A percentile compares a stretch with the other conserved stretches of the same genome.
Conservation (phyloP, 1,140 invertebrate species). For the Mercenaria mercenaria region DNA sequence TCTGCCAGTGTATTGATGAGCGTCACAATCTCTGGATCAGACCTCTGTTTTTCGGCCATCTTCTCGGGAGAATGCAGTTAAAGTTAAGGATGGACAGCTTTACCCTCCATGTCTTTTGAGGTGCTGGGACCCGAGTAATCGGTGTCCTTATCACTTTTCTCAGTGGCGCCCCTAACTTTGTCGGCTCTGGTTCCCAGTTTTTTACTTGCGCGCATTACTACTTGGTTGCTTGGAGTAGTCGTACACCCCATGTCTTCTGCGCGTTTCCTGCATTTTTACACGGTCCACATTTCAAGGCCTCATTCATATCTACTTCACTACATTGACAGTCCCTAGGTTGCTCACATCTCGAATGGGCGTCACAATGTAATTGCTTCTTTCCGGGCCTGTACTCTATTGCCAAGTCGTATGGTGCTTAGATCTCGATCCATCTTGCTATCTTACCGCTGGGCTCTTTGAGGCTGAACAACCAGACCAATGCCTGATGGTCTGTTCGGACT, state of each 20-base stretch:
- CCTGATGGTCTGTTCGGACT: too few relatives aligned
- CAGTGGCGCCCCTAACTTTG: too few relatives aligned
- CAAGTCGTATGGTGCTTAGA: background rate
- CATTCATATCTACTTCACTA: background rate
- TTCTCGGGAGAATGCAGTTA: too few relatives aligned
- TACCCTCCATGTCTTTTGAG: background rate
- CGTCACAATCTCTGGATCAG: too few relatives aligned
- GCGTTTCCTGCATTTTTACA: background rate
- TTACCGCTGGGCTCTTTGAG: background rate
- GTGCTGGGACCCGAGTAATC: too few relatives aligned
- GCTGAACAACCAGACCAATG: background rate
- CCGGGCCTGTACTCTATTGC: background rate
- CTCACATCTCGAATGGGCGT: background rate
- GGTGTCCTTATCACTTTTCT: too few relatives aligned
- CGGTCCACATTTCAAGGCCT: background rate
- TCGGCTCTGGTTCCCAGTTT: too few relatives aligned
- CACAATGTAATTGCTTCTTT: background rate
- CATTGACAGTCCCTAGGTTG: background rate
- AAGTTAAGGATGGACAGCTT: too few relatives aligned
- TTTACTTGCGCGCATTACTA: too few relatives aligned
- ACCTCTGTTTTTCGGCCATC: too few relatives aligned
- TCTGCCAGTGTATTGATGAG: too few relatives aligned
- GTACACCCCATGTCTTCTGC: background rate
- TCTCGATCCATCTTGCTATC: background rate
- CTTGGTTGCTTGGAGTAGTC: too few relatives aligned